Base-by-base conservation (phyloP, 1,140 invertebrate species). In the Tachypleus tridentatus region DNA sequence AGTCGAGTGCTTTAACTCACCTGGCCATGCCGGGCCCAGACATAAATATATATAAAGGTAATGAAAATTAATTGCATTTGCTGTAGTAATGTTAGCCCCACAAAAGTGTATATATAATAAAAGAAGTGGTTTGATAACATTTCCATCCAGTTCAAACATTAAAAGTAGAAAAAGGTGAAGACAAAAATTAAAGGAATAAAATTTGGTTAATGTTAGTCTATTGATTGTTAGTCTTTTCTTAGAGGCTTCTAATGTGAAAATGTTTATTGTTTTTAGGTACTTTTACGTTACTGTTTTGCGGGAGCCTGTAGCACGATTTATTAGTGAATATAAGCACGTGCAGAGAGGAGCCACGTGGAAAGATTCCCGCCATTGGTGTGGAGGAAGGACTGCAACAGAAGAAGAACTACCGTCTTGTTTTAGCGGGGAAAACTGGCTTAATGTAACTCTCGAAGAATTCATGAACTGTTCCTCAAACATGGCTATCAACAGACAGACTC, bases 291-390 rank as follows among this genome's bases (percentile, higher is more conserved):
- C 75, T 5, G 73, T 79, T 3, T 64, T 80, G 3, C 71, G 78
- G 9, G 74, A 80, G 63, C 78, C 78, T 51, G 71, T 78, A 3
- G 70, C 72, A 48, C 68, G 79, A 47, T 80, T 74, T 65, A 62
- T 78, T 4, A 78, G 76, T 65, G 79, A 80, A 66, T 80, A 76
- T 73, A 72, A 73, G 65, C 77, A 79, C 70, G 75, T 77, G 10
- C 68, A 71, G 29, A 71, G 77, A 49, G 77, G 77, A n/a, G 75
- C 73, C 49, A 98, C 94, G 11, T 79, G 78, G 78, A 74, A 73
- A 59, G 64, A 67, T 29, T 69, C 67, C 49, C 64, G 69, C 47
- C 69, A 68, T 50, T 68, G 67, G 64, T 70, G 69, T 51, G 62
- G 60, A 51, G 77, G 77, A n/a, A 68, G 73, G 29, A 70, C 74